Evolutionary conservation across 2,888 invertebrate genomes (phyloP).

Genomic region (Bedellia somnulentella): DNA sequence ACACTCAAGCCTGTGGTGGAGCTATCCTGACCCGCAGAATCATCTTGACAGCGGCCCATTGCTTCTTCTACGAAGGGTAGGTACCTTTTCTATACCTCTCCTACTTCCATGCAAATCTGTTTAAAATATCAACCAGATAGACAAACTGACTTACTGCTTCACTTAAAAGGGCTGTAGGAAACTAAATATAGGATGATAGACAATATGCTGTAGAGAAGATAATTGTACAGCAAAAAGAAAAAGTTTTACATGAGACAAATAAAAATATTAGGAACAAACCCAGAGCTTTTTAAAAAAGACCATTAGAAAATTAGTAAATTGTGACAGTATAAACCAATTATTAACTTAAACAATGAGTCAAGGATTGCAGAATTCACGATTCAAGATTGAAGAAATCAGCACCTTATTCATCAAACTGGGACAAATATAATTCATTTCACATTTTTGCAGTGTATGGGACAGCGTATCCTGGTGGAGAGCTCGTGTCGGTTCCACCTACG

Average conservation of each 20-base stretch:
- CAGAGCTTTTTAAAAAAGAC: too few relatives aligned
- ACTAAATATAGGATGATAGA: not conserved
- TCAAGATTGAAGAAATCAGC: not conserved
- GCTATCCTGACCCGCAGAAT: constrained; percentile 16
- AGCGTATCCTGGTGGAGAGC: constrained; percentile 16
- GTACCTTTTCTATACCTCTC: too few relatives aligned
- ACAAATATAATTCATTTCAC: not conserved
- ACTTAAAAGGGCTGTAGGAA: not conserved
- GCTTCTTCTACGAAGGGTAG: constrained; percentile 7
- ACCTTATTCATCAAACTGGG: not conserved
- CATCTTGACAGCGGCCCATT: constrained; percentile 19
- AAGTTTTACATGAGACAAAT: too few relatives aligned
- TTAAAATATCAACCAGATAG: too few relatives aligned
- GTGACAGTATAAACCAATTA: too few relatives aligned
- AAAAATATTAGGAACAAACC: too few relatives aligned
- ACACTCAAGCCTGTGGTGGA: constrained; percentile 17
- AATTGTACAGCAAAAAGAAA: too few relatives aligned
- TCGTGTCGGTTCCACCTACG: constrained; percentile 21
- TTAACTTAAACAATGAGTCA: too few relatives aligned
- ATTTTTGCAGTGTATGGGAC: not conserved
- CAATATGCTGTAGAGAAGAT: too few relatives aligned
- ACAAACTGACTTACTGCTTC: not conserved
- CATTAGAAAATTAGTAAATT: too few relatives aligned
- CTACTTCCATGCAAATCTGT: too few relatives aligned
- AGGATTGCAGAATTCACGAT: too few relatives aligned